Evolutionary conservation across 2,797 vertebrate genomes (phyloP), one percentile per base, ranked within the genome.

Genomic region (Erpetoichthys calabaricus): DNA sequence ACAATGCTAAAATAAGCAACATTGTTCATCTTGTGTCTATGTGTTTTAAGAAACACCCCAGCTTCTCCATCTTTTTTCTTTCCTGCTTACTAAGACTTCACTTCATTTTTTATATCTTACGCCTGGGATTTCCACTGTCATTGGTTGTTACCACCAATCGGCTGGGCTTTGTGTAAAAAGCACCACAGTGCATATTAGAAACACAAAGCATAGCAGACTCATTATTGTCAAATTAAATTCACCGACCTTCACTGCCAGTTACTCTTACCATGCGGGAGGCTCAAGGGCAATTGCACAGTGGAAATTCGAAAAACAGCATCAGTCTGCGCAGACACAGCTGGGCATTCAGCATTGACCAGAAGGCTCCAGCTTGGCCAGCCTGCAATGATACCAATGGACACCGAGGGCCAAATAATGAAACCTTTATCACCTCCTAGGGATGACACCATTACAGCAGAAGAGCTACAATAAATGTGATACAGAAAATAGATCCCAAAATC

Each of bases 181-280:
- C 47, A n/a, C n/a, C 5, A n/a, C 47, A 49, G 47, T 49, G 47
- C 7, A 49, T 49, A 49, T 49, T 49, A 49, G 47, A 49, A 25
- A 49, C 47, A 49, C 62, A 62, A 45, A 59, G 61, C 61, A 63
- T 57, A 67, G 54, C 46, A 51, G 61, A 7, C 71, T 82, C 53
- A 50, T 77, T 77, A 65, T 73, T 68, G 53, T 68, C 62, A 62
- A 65, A 74, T 65, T 68, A 75, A 67, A 72, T 69, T 61, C 60
- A 43, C 56, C 82, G 79, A 73, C 80, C 76, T 84, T 85, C 64
- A 56, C 66, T 79, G 72, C 72, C 63, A 7, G 67, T 70, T 70
- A 61, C 70, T 59, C 47, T 52, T 58, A 65, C 58, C 50, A 61
- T 63, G 55, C 64, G 61, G 68, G 63, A 70, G 51, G 67, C 57